Percentiles rank a stretch among this genome's conserved stretches.
phyloP scores from a whole-genome alignment of 2,113 vertebrate genomes.

The Arizona elegans region DNA sequence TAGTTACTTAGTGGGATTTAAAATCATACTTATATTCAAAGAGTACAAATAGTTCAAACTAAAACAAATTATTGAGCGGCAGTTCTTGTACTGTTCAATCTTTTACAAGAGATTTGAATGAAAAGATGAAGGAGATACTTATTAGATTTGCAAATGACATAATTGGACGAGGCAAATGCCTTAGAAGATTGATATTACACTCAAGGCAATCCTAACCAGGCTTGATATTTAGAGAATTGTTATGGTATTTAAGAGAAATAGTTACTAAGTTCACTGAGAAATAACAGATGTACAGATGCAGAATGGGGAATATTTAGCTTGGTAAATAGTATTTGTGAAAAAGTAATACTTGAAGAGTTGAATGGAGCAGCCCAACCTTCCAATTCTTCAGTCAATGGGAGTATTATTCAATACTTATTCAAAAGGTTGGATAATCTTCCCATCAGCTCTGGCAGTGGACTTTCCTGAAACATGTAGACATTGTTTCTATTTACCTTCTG shows the following conservation, averaged over 20 bases:
- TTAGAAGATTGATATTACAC: neutral
- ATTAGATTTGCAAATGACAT: neutral
- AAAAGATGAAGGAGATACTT: neutral
- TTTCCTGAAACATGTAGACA: neutral
- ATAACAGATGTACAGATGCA: neutral
- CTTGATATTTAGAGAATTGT: neutral
- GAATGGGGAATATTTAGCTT: neutral
- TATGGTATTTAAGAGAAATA: neutral
- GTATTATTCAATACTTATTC: neutral
- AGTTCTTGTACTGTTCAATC: neutral
- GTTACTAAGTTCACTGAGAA: neutral
- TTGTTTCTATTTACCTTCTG: neutral
- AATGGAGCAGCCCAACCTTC: neutral
- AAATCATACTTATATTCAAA: neutral
- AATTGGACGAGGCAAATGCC: neutral
- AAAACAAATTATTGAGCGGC: neutral
- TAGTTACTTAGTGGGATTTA: neutral
- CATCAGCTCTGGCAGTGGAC: neutral
- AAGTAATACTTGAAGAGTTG: neutral
- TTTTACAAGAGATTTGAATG: neutral
- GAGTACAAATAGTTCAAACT: neutral
- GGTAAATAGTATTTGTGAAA: neutral
- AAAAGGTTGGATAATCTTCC: neutral
- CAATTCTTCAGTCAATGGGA: neutral
- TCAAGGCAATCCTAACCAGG: neutral